A percentile compares a stretch with the other conserved stretches of the same genome.
phyloP scores from a whole-genome alignment of 2,888 invertebrate genomes.

The Stictocephala bisonia region DNA sequence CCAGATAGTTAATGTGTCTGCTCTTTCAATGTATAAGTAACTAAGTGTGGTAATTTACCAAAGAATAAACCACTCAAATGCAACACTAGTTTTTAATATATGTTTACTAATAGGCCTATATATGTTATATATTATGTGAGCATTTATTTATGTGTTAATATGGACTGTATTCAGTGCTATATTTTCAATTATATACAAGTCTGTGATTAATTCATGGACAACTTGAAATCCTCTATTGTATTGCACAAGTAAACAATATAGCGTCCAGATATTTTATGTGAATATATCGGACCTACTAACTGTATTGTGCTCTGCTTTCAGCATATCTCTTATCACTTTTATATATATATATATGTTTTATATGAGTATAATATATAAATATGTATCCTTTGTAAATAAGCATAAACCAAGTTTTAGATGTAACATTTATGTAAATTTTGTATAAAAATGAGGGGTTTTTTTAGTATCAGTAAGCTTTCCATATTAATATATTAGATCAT shows the following conservation, averaged over 20 bases:
- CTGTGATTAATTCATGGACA: too few species aligned
- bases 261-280: slow-evolving; percentile 14
- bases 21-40: slow-evolving; percentile 23
- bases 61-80: slow-evolving; percentile 7
- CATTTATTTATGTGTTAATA: too few species aligned
- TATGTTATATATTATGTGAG: too few species aligned
- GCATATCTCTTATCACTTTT: slow-evolving; percentile 35
- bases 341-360: slow-evolving; percentile 37
- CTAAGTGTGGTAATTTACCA: slow-evolving; percentile 2
- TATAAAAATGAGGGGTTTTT: slow-evolving; percentile 27
- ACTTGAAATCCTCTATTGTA: too few species aligned
- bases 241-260: too few species aligned
- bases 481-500: slow-evolving; percentile 11
- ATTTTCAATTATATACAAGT: too few species aligned
- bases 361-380: slow-evolving; percentile 37
- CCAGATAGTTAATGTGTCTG: too few species aligned
- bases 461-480: slow-evolving; percentile 24
- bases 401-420: slow-evolving; percentile 33
- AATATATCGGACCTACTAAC: slow-evolving; percentile 2
- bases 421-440: slow-evolving; percentile 41
- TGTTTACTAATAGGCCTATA: slow-evolving; percentile 10
- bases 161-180: too few species aligned
- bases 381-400: slow-evolving; percentile 34
- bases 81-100: neutral
- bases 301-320: slow-evolving; percentile 31